Percentiles rank a stretch among this genome's conserved stretches.
phyloP scores from a whole-genome alignment of 1,140 invertebrate genomes.

The Ptiloglossa arizonensis region DNA sequence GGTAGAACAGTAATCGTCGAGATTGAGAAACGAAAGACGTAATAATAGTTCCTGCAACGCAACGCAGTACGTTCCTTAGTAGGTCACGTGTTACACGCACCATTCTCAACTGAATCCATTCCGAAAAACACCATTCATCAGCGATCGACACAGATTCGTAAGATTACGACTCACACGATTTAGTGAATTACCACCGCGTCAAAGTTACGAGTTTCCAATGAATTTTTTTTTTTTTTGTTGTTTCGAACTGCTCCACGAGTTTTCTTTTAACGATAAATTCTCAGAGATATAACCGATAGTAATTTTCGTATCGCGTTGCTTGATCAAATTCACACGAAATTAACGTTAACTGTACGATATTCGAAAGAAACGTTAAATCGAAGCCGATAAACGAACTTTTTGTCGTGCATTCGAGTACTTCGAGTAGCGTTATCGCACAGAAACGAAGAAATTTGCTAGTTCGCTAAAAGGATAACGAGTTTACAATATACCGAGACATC shows the following conservation, averaged over 20 bases:
- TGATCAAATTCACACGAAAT: neutral
- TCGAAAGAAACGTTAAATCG: neutral
- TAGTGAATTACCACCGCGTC: neutral
- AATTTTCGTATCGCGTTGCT: constrained; percentile 5
- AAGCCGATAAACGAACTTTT: neutral
- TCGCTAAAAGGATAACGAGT: neutral
- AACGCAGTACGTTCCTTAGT: neutral
- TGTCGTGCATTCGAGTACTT: neutral
- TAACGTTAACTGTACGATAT: neutral
- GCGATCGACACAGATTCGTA: neutral
- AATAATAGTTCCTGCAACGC: neutral
- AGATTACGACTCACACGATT: neutral
- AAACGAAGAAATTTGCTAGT: neutral
- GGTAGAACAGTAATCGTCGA: neutral
- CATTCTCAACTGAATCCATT: constrained; percentile 5
- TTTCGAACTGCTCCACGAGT: neutral
- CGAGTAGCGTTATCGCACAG: constrained; percentile 6
- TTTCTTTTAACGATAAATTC: neutral
- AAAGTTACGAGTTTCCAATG: neutral
- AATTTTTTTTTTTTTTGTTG: neutral
- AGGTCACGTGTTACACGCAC: neutral
- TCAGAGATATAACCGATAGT: neutral
- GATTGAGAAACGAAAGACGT: neutral
- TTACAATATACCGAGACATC: neutral
- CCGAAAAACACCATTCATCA: neutral